phyloP scores from a whole-genome alignment of 2,888 invertebrate species.

The Euplagia quadripunctaria region DNA sequence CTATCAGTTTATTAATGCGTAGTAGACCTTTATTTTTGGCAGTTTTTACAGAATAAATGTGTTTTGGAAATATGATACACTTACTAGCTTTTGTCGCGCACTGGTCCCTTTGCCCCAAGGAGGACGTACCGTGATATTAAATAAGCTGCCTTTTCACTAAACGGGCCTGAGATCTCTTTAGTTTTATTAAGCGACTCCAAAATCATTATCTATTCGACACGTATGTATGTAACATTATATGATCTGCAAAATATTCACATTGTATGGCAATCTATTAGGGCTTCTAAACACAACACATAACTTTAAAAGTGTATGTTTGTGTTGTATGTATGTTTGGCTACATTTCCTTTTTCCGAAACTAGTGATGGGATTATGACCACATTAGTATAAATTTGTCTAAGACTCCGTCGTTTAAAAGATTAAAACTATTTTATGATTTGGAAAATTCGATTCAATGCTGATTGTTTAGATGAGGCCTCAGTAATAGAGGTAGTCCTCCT shows the following conservation, averaged over 20 bases:
- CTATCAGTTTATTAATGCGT: constrained; percentile 11
- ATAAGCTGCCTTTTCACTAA: too few species aligned
- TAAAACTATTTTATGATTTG: too few species aligned
- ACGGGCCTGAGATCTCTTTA: too few species aligned
- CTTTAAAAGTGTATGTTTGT: not conserved
- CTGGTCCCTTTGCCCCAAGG: too few species aligned
- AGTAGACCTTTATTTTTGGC: constrained; percentile 7
- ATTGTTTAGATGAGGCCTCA: not conserved
- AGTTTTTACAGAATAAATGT: not conserved
- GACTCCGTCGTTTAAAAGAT: not conserved
- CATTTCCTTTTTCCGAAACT: not conserved
- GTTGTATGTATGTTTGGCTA: too few species aligned
- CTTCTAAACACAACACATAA: not conserved
- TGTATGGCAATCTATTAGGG: not conserved
- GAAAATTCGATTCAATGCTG: constrained; percentile 8
- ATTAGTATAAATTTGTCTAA: not conserved
- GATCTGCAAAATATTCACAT: not conserved
- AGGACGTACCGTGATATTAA: too few species aligned
- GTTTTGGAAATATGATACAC: not conserved
- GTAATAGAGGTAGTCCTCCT: not conserved
- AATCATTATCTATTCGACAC: too few species aligned
- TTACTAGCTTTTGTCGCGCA: too few species aligned
- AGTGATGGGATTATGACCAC: not conserved
- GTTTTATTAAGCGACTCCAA: too few species aligned
- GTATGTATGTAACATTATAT: too few species aligned